Evolutionary conservation across 2,888 invertebrate species (phyloP).

Genomic region (Drosophila pegasa): DNA sequence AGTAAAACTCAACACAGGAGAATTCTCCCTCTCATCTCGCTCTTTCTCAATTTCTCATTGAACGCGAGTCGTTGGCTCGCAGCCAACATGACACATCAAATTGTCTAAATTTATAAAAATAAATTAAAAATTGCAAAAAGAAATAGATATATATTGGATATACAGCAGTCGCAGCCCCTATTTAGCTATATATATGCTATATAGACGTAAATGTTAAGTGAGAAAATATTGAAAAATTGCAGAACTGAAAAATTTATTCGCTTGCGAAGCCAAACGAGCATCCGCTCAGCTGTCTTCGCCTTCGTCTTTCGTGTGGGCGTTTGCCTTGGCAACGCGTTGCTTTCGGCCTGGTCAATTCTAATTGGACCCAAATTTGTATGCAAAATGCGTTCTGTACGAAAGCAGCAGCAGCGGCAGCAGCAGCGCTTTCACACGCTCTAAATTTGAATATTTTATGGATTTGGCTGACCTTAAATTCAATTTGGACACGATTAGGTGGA

Average conservation of each 20-base stretch:
- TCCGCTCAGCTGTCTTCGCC: constrained; percentile 62
- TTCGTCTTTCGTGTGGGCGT: constrained; percentile 52
- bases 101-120: constrained; percentile 67
- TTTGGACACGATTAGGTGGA: constrained; percentile 14
- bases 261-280: constrained; percentile 45
- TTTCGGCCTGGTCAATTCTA: constrained; percentile 66
- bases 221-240: constrained; percentile 4
- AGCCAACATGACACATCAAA: constrained; percentile 77
- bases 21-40: constrained; percentile 4
- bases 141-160: constrained; percentile 23
- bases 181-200: constrained; percentile 3
- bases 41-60: constrained; percentile 29
- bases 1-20: constrained; percentile 14
- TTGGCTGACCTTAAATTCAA: constrained; percentile 25
- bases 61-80: constrained; percentile 54
- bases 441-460: constrained; percentile 61
- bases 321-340: constrained; percentile 36
- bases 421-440: constrained; percentile 76
- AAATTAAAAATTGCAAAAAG: constrained; percentile 36
- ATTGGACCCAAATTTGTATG: constrained; percentile 74
- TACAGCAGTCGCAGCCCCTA: constrained; percentile 27
- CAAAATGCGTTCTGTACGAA: constrained; percentile 59
- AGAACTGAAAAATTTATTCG: constrained; percentile 26
- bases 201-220: background rate
- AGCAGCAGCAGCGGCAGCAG: constrained; percentile 32